Conservation (phyloP, 1,140 invertebrate genomes). For the Leptestheria dahalacensis region DNA sequence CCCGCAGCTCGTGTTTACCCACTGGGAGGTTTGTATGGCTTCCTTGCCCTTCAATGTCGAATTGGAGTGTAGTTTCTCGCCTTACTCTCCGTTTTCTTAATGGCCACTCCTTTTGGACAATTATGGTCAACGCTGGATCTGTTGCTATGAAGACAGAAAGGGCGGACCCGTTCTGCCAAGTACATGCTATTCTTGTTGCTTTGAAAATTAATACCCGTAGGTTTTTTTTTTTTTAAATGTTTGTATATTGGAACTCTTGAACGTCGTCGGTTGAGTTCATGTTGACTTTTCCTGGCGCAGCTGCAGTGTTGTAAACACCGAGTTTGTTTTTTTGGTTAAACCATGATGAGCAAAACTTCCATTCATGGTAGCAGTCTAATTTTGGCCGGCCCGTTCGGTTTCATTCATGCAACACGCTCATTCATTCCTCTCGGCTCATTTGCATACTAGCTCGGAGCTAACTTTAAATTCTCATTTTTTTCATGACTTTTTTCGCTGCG, state of each 20-base stretch:
- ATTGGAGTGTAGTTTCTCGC: neutral
- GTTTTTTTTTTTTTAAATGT: no score
- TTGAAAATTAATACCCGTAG: neutral
- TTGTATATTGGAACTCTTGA: no score
- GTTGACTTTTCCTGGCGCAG: neutral
- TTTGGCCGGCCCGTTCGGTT: neutral
- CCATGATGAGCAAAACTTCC: neutral
- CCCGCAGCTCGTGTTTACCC: constrained; percentile 89
- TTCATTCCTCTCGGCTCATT: neutral
- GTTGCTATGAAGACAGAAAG: neutral
- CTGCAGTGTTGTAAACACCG: neutral
- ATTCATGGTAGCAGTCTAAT: neutral
- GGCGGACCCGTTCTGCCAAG: neutral
- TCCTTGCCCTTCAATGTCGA: no score
- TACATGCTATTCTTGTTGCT: neutral
- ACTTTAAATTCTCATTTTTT: neutral
- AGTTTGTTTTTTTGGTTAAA: neutral
- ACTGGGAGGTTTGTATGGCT: constrained; percentile 78
- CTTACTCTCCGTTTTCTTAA: neutral
- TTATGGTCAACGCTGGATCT: neutral
- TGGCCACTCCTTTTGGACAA: neutral
- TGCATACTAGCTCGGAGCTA: neutral
- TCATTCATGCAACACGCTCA: neutral
- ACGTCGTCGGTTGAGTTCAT: no score
- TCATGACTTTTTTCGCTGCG: neutral